These are phyloP conservation scores for Drosophila crucigera DNA, from an alignment of 2,888 invertebrate species.

Conservation along the genomic window DNA sequence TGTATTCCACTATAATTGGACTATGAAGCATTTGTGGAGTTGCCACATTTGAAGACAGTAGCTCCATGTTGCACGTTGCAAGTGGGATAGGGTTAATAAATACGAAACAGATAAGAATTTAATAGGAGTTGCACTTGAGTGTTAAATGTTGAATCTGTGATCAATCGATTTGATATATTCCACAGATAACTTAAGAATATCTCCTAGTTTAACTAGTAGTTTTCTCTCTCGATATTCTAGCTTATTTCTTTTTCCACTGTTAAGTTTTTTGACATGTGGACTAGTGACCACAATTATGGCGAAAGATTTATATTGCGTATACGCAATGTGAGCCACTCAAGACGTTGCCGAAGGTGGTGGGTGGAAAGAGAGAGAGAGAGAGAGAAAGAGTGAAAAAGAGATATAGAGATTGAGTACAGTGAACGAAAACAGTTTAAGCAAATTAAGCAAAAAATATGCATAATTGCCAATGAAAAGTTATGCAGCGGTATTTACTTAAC, in stretches of 20 bases:
- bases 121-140: background rate
- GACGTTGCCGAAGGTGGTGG: background rate
- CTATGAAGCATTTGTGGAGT: background rate
- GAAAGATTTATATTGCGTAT: constrained; percentile 36
- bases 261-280: background rate
- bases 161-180: background rate
- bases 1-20: constrained; percentile 10
- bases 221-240: background rate
- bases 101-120: background rate
- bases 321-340: constrained; percentile 26
- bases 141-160: background rate
- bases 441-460: constrained; percentile 69
- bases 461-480: constrained; percentile 66
- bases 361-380: background rate
- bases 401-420: background rate
- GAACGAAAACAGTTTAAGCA: constrained; percentile 57
- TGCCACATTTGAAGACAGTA: background rate
- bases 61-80: background rate
- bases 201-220: background rate
- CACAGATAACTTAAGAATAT: background rate
- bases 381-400: background rate
- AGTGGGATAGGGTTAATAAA: background rate
- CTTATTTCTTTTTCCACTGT: background rate
- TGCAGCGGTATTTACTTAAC: constrained; percentile 43
- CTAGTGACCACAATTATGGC: background rate